A percentile compares a stretch with the other conserved stretches of the same genome.
Evolutionary conservation across 2,113 vertebrate genomes (phyloP).

Genomic region (Ariopsis seemanni): DNA sequence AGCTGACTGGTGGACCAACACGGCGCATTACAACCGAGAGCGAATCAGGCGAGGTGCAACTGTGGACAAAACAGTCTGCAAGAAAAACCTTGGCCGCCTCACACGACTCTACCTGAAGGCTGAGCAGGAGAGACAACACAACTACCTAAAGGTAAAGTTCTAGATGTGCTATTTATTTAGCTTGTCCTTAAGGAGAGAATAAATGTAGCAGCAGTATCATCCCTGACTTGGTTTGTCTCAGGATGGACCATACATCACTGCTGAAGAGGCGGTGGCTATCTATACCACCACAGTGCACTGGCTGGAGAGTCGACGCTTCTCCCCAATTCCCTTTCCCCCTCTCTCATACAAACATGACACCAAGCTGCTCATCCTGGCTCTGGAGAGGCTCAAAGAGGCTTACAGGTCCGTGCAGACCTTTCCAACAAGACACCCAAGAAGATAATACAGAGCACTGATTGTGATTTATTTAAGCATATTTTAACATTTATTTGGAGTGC

Average conservation of each 20-base stretch:
- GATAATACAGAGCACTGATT: not conserved
- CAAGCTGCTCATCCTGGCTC: slow-evolving; percentile 93
- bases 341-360: slow-evolving; percentile 98
- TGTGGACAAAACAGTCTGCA: slow-evolving; percentile 98
- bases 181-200: not conserved
- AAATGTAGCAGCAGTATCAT: not conserved
- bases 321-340: slow-evolving; percentile 96
- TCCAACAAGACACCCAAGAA: not conserved
- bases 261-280: slow-evolving; percentile 97
- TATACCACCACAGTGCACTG: slow-evolving; percentile 99
- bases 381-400: slow-evolving; percentile 98
- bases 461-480: not conserved
- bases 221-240: slow-evolving; percentile 55
- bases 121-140: slow-evolving; percentile 98
- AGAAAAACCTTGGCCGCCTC: slow-evolving; percentile 95
- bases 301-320: slow-evolving; percentile 97
- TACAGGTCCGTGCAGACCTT: slow-evolving; percentile 80
- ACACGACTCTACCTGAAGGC: slow-evolving; percentile 97
- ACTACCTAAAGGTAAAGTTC: slow-evolving; percentile 90
- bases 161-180: not conserved
- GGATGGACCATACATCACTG: slow-evolving; percentile 99
- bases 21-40: slow-evolving; percentile 97
- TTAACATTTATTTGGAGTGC: not conserved
- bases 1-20: slow-evolving; percentile 99
- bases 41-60: slow-evolving; percentile 97